phyloP scores from a whole-genome alignment of 2,888 invertebrate species.

The Pandemis cinnamomeana region DNA sequence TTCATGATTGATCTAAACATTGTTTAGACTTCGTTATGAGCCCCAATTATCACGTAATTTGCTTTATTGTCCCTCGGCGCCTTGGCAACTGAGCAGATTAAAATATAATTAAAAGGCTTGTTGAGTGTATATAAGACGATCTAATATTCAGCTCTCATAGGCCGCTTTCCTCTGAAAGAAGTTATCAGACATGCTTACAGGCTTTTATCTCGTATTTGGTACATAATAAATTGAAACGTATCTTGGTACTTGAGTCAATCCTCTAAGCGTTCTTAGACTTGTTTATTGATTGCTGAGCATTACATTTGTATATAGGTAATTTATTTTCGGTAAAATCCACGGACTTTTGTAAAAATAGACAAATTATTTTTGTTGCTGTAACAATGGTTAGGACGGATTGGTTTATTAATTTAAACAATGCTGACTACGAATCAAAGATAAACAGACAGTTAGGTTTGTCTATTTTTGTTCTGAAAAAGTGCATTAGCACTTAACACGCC shows the following conservation, averaged over 20 bases:
- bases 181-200: constrained; percentile 18
- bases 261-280: background rate
- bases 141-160: constrained; percentile 16
- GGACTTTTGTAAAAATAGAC: no score
- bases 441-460: no score
- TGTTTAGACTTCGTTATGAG: background rate
- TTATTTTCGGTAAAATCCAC: background rate
- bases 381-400: no score
- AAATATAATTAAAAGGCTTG: constrained; percentile 29
- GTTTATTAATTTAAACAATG: no score
- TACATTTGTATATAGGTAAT: background rate
- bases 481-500: no score
- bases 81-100: constrained; percentile 7
- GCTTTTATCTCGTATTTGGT: constrained; percentile 15
- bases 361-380: no score
- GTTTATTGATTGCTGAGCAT: background rate
- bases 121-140: constrained; percentile 8
- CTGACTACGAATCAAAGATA: no score
- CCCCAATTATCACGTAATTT: constrained; percentile 12
- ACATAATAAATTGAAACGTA: background rate
- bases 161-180: constrained; percentile 13
- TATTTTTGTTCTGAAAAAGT: no score
- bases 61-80: constrained; percentile 5
- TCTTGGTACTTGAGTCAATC: constrained; percentile 9
- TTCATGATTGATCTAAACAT: constrained; percentile 1